Base-by-base conservation (phyloP, 2,888 invertebrate genomes). In the Drosophila gaucha region DNA sequence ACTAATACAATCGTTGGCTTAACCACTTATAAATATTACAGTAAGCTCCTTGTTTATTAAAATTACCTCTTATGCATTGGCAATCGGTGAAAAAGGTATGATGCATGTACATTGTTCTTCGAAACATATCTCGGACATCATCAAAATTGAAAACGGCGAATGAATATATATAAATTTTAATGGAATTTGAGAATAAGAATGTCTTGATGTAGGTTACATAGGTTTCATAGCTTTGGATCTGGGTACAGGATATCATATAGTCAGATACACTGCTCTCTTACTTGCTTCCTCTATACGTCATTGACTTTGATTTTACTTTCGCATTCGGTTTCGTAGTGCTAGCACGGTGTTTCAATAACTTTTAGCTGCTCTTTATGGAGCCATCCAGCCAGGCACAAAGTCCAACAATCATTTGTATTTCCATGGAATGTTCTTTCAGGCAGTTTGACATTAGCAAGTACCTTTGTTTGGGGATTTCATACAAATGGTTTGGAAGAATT, bases 381-480 rank as follows among this genome's bases (percentile, higher is more conserved):
- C 51, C 43, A 54, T 26, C 31, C 55, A 70, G 67, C 39, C 62
- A 55, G 52, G 51, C 65, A 67, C 54, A 80, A 43, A 58, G 79
- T 57, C 50, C 65, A 52, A 59, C 59, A 65, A 54, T 65, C 67
- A 52, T 67, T 62, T 72, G 54, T 67, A 70, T 74, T 66, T 70
- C 51, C 47, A 67, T 43, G 73, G 71, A 71, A 64, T 74, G 67
- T 71, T 70, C 71, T 62, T 68, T 74, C 66, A 58, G 62, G 50
- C 71, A 67, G 72, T 74, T 67, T 75, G 71, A 59, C 54, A 54
- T 55, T 22, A 64, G 68, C 66, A 89, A 90, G 86, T 87, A 80
- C 86, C 87, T 89, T 86, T 89, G 90, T 90, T 90, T 86, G 78
- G 77, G 85, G 75, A 86, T 88, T 90, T 86, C 67, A 70, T 73